A percentile compares a stretch with the other conserved stretches of the same genome.
Evolutionary conservation across 2,888 invertebrate species (phyloP).

Genomic region (Baccha elongata): DNA sequence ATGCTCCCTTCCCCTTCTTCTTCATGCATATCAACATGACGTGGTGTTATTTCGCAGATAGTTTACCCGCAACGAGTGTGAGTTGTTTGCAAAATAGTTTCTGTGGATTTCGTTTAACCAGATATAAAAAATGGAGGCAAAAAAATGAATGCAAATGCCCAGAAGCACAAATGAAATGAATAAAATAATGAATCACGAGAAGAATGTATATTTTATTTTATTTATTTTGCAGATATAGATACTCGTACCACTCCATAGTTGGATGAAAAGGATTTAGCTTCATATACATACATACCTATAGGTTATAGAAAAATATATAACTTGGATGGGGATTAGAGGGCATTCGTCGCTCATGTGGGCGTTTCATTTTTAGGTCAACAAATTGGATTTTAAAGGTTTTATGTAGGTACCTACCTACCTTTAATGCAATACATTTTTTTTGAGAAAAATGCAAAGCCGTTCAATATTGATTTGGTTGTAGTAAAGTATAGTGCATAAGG

Average conservation of each 20-base stretch:
- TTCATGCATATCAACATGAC: conserved; percentile 12
- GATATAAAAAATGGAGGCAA: conserved; percentile 13
- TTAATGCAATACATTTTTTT: no score
- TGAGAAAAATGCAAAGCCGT: no score
- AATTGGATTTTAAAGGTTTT: background rate
- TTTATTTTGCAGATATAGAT: background rate
- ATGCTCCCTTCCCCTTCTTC: background rate
- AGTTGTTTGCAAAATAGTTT: conserved; percentile 39
- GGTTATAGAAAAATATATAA: background rate
- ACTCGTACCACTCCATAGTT: background rate
- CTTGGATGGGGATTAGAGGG: background rate
- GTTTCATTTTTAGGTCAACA: conserved; percentile 10
- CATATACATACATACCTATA: background rate
- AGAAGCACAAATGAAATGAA: conserved; percentile 38
- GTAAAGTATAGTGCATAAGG: no score
- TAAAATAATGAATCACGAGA: conserved; percentile 49
- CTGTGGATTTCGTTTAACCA: conserved; percentile 11
- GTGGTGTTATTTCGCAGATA: conserved; percentile 31
- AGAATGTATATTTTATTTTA: conserved; percentile 30
- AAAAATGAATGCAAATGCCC: conserved; percentile 13
- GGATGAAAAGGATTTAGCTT: background rate
- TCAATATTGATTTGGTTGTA: no score
- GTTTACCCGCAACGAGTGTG: conserved; percentile 18
- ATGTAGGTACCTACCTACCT: no score
- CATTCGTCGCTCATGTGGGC: background rate